phyloP scores from a whole-genome alignment of 1,140 invertebrate species.

The Sitobion miscanthi region DNA sequence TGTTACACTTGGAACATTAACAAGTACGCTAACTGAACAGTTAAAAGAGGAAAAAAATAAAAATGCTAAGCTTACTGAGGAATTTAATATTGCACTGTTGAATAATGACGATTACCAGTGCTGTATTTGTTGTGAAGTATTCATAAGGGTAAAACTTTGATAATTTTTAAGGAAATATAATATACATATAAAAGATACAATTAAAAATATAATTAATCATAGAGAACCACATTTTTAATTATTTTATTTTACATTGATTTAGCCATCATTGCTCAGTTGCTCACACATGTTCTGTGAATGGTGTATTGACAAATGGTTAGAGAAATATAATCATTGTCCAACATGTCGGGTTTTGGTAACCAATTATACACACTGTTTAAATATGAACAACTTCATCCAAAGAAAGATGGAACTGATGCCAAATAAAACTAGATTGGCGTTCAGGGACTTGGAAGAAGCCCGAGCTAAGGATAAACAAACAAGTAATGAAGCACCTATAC shows the following conservation, averaged over 20 bases:
- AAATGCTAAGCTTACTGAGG: background rate
- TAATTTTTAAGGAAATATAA: background rate
- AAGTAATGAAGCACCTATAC: background rate
- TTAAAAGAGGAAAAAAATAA: background rate
- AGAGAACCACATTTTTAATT: background rate
- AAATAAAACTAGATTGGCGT: fast-evolving
- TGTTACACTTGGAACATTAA: background rate
- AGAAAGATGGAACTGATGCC: background rate
- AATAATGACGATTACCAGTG: background rate
- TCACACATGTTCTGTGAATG: background rate
- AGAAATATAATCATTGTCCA: background rate
- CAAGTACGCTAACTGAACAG: fast-evolving
- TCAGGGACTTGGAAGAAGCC: background rate
- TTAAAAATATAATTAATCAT: background rate
- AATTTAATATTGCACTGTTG: background rate
- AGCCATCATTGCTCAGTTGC: background rate
- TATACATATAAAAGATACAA: background rate
- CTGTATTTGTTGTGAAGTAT: background rate
- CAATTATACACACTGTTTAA: background rate
- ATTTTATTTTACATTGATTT: background rate
- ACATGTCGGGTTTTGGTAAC: background rate
- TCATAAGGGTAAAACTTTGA: background rate
- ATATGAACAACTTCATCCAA: background rate
- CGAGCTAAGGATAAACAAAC: background rate
- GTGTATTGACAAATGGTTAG: background rate